Percentiles rank a stretch among this genome's conserved stretches.
Conservation (phyloP, 2,888 invertebrate species). For the Eretmocerus hayati region DNA sequence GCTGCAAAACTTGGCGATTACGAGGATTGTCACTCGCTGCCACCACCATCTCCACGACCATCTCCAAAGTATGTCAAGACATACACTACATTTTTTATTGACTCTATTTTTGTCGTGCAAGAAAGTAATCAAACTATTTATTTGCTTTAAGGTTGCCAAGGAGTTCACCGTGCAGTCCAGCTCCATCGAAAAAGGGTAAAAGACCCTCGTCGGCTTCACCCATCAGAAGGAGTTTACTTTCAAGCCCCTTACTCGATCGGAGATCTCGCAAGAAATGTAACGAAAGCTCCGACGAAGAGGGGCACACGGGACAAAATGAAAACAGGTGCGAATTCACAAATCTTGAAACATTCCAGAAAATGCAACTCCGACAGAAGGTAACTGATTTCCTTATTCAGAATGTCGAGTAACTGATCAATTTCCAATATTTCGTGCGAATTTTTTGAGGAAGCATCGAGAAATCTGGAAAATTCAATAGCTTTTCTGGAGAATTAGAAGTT, state of each 20-base stretch:
- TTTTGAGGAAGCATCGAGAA: no score
- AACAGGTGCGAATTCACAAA: slow-evolving; percentile 71
- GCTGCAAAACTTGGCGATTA: slow-evolving; percentile 35
- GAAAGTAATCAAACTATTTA: slow-evolving; percentile 35
- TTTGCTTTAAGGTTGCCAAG: slow-evolving; percentile 58
- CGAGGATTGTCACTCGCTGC: slow-evolving; percentile 43
- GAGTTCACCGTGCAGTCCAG: slow-evolving; percentile 70
- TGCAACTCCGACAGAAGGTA: slow-evolving; percentile 85
- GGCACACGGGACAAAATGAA: slow-evolving; percentile 48
- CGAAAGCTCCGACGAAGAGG: slow-evolving; percentile 80
- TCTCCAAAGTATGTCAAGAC: slow-evolving; percentile 32
- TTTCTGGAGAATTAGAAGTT: neutral
- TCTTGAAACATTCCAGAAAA: slow-evolving; percentile 86
- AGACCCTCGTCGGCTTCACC: slow-evolving; percentile 75
- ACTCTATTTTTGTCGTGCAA: neutral
- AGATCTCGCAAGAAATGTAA: slow-evolving; percentile 68
- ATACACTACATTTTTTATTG: neutral
- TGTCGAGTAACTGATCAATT: no score
- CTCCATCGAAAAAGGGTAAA: slow-evolving; percentile 64
- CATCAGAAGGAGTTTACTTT: slow-evolving; percentile 66
- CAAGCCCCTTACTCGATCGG: slow-evolving; percentile 77
- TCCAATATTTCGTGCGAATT: no score
- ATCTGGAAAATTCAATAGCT: no score
- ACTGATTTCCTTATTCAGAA: no score
- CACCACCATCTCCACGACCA: slow-evolving; percentile 44